phyloP scores from a whole-genome alignment of 1,140 invertebrate genomes.

The Anagrus nilaparvatae region DNA sequence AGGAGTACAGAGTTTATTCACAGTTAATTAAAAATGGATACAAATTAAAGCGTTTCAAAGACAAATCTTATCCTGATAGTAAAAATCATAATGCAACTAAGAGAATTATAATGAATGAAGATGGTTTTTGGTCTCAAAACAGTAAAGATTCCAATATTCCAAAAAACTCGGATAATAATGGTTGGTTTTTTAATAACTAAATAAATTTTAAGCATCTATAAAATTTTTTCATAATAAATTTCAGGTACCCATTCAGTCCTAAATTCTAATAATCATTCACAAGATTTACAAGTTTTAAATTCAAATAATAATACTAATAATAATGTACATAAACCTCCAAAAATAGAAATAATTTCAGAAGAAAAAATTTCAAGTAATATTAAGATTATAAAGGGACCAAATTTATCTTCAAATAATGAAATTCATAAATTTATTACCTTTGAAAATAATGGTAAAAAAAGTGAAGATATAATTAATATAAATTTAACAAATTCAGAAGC shows the following conservation, averaged over 20 bases:
- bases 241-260: too few species aligned
- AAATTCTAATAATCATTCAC: too few species aligned
- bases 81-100: constrained; percentile 19
- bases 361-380: constrained; percentile 30
- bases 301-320: too few species aligned
- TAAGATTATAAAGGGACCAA: constrained; percentile 26
- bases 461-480: too few species aligned
- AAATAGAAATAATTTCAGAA: constrained; percentile 32
- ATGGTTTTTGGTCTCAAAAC: constrained; percentile 23
- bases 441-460: too few species aligned
- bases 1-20: constrained; percentile 52
- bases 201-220: constrained; percentile 12
- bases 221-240: too few species aligned
- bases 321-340: constrained; percentile 20
- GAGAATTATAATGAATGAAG: constrained; percentile 34
- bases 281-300: too few species aligned
- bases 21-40: constrained; percentile 50
- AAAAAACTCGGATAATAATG: constrained; percentile 14
- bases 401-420: too few species aligned
- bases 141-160: constrained; percentile 3
- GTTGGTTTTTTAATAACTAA: too few species aligned
- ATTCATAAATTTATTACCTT: too few species aligned
- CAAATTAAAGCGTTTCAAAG: constrained; percentile 31
- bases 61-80: constrained; percentile 16
- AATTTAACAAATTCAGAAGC: too few species aligned